These are phyloP conservation scores for Perca schrenkii DNA, from an alignment of 2,113 vertebrate species.

Conservation along the genomic window DNA sequence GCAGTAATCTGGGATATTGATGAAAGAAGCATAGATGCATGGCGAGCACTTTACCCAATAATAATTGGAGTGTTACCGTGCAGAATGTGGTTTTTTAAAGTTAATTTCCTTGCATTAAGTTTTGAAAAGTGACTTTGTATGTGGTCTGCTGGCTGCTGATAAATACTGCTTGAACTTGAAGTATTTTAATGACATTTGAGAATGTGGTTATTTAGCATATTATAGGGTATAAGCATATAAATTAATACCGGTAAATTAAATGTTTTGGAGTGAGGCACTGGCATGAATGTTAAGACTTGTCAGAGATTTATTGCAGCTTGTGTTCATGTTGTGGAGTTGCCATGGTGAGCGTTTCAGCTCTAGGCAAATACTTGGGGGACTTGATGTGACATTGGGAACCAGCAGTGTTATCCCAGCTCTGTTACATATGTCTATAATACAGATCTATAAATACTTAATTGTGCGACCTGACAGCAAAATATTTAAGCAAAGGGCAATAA, in stretches of 20 bases:
- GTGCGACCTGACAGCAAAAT: neutral
- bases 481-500: constrained; percentile 1
- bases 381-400: neutral
- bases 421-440: neutral
- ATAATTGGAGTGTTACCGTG: neutral
- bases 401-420: neutral
- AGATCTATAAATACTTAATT: neutral
- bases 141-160: neutral
- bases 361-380: constrained; percentile 13
- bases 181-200: neutral
- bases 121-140: neutral
- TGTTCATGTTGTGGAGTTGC: constrained; percentile 58
- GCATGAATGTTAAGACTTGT: constrained; percentile 5
- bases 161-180: neutral
- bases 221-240: neutral
- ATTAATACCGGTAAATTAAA: neutral
- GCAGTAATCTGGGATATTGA: constrained; percentile 57
- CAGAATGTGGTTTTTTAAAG: neutral
- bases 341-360: constrained; percentile 35
- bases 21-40: constrained; percentile 12
- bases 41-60: constrained; percentile 24
- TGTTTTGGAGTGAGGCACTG: neutral
- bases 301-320: constrained; percentile 20
- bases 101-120: neutral
- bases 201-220: neutral